Evolutionary conservation across 2,797 vertebrate species (phyloP), one percentile per base, ranked within the genome.

Genomic region (Ptychobarbus kaznakovi): DNA sequence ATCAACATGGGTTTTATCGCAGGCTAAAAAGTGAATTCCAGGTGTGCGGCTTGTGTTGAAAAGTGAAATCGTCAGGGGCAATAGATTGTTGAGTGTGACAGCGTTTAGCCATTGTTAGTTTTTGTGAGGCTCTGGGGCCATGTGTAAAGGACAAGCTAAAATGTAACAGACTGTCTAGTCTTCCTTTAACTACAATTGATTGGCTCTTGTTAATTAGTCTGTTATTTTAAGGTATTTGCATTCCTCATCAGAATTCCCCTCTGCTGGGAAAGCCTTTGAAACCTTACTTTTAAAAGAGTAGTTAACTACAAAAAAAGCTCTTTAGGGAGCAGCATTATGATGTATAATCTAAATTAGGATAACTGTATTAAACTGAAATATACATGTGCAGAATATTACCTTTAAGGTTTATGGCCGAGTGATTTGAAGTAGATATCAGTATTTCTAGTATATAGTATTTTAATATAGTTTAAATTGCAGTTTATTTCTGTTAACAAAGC

Each of bases 81-180:
- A n/a, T 84, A 28, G 35, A 89, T 73, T 2, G 32, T 90, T 82
- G 86, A 84, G 61, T 70, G 65, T 3, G 10, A 44, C 35, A 72
- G 20, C 3, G 28, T 72, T 20, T 49, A 85, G 42, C 68, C 40
- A 38, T 85, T 73, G 38, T 82, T 70, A 8, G 22, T 16, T 58
- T 79, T 81, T 56, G 80, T 25, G 80, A 70, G 66, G n/a, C 46
- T 82, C 9, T 46, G 75, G 56, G 51, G 25, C 82, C 70, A 75
- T 42, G 49, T 77, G 58, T 42, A 86, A n/a, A 84, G 70, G 16
- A 32, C 18, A 38, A 86, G 86, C 81, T 88, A 89, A 88, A 88
- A 65, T 88, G 51, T 91, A 79, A 84, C 83, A 74, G 61, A 75
- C 49, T 78, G 63, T 65, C 69, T 86, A 76, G 32, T 82, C 72